Percentiles rank a stretch among this genome's conserved stretches.
Conservation (phyloP, 2,113 vertebrate species). For the Albula glossodonta region DNA sequence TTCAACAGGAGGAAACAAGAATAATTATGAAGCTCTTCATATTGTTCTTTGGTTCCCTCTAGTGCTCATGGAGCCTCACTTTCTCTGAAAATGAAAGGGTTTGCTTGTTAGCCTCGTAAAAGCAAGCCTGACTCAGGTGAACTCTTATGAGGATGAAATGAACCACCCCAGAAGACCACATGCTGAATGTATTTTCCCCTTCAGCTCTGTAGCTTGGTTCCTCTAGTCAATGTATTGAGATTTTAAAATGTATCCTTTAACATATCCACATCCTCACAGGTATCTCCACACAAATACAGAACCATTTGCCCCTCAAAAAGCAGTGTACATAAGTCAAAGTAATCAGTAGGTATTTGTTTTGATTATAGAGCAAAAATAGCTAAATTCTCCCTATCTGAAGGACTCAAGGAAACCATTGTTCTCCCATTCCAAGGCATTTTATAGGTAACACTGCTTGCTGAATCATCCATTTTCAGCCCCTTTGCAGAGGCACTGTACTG, state of each 20-base stretch:
- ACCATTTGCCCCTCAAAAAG: too few relatives aligned
- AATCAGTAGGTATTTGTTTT: too few relatives aligned
- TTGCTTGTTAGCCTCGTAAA: background rate
- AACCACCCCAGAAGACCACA: too few relatives aligned
- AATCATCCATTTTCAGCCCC: background rate
- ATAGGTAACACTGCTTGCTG: background rate
- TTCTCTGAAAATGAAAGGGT: constrained; percentile 5
- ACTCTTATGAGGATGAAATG: too few relatives aligned
- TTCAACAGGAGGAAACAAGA: constrained; percentile 21
- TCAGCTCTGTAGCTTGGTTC: too few relatives aligned
- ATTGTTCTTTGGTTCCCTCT: constrained; percentile 69
- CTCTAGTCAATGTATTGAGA: too few relatives aligned
- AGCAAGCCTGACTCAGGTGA: background rate
- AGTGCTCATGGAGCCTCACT: constrained; percentile 47
- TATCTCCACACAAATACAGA: too few relatives aligned
- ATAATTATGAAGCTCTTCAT: constrained; percentile 15
- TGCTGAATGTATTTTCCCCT: too few relatives aligned
- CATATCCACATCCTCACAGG: too few relatives aligned
- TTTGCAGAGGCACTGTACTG: background rate
- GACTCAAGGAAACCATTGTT: background rate
- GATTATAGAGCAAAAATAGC: too few relatives aligned
- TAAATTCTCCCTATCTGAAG: background rate
- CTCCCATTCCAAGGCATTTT: background rate
- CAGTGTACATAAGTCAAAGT: too few relatives aligned
- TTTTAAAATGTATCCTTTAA: too few relatives aligned